Evolutionary conservation across 2,113 vertebrate species (phyloP).

Genomic region (Pseudorectes ferrugineus): DNA sequence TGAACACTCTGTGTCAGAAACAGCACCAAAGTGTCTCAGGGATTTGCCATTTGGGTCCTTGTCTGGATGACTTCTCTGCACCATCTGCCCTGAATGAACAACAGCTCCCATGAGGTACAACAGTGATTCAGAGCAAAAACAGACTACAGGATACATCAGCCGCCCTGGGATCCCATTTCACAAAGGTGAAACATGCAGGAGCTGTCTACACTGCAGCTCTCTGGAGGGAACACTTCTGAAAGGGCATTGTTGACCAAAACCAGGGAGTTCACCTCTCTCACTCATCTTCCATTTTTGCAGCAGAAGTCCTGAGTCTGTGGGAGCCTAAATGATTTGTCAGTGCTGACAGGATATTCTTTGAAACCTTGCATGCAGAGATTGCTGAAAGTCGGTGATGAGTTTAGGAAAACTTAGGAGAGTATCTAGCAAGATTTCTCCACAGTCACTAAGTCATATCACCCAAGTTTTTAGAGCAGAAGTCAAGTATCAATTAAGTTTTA

Average conservation of each 20-base stretch:
- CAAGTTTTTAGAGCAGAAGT: background rate
- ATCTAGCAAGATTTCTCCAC: background rate
- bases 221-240: background rate
- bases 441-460: background rate
- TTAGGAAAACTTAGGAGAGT: background rate
- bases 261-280: background rate
- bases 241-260: background rate
- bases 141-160: background rate
- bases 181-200: background rate
- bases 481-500: background rate
- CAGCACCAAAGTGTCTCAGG: background rate
- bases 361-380: background rate
- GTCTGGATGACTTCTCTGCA: background rate
- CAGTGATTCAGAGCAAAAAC: conserved; percentile 1
- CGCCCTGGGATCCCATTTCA: background rate
- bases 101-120: background rate
- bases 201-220: background rate
- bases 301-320: background rate
- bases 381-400: background rate
- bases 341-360: background rate
- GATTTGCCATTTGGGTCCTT: background rate
- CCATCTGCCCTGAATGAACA: background rate
- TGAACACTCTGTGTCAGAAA: background rate
- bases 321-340: background rate
- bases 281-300: background rate